These are phyloP conservation scores for Microtus pennsylvanicus DNA, from an alignment of 2,113 vertebrate species.

Conservation along the genomic window DNA sequence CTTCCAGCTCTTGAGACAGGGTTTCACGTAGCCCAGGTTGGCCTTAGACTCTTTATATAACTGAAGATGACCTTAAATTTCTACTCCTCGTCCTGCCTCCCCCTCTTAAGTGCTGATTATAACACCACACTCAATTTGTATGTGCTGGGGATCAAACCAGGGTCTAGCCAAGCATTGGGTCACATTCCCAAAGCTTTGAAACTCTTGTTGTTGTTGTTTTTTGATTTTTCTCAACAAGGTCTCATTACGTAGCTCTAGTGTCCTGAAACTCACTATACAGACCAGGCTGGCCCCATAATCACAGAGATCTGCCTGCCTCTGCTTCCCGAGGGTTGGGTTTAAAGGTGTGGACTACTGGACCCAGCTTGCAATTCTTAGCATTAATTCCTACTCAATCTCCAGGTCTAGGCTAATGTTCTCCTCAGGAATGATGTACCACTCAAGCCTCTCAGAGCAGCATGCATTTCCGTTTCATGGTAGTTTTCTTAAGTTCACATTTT, in stretches of 20 bases:
- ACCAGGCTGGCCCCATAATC: background rate
- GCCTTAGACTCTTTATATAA: background rate
- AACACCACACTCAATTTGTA: background rate
- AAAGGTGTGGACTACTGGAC: too few relatives aligned
- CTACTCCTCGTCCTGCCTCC: background rate
- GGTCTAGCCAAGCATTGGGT: background rate
- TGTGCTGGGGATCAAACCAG: background rate
- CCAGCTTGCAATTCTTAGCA: background rate
- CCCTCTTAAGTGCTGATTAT: too few relatives aligned
- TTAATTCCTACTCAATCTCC: background rate
- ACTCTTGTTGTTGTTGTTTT: background rate
- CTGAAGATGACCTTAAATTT: background rate
- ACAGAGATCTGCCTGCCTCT: background rate
- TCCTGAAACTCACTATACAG: background rate
- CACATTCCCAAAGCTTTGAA: background rate
- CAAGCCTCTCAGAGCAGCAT: background rate
- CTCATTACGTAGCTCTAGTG: background rate
- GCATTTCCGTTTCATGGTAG: background rate
- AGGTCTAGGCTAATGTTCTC: background rate
- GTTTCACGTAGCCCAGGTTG: background rate
- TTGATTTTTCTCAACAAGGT: background rate
- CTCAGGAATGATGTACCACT: background rate
- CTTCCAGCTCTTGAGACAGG: background rate
- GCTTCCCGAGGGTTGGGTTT: background rate
- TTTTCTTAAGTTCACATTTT: slow-evolving; percentile 7